These are phyloP conservation scores for Prorops nasuta DNA, from an alignment of 1,140 invertebrate genomes.

Conservation along the genomic window DNA sequence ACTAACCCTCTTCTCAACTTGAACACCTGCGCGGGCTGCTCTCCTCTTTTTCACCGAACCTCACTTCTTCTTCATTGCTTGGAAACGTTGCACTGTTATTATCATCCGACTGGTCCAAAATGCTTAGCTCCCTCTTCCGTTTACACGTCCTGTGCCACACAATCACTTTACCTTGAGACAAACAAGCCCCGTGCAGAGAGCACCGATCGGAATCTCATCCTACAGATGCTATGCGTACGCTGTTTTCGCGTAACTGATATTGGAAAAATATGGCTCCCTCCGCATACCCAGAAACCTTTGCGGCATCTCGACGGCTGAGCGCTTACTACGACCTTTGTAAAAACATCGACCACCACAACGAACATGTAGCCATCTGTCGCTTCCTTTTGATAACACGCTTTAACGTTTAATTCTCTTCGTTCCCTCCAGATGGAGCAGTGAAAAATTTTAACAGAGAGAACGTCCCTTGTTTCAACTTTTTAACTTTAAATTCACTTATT, in stretches of 20 bases:
- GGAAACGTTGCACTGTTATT: neutral
- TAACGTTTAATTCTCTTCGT: no score
- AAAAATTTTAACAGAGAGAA: no score
- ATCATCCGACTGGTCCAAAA: no score
- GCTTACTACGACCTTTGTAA: slow-evolving; percentile 30
- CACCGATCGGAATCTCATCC: slow-evolving; percentile 17
- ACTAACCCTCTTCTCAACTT: slow-evolving; percentile 34
- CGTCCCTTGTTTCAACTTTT: no score
- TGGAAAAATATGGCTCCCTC: slow-evolving; percentile 53
- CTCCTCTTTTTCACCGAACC: slow-evolving; percentile 20
- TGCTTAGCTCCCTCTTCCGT: neutral
- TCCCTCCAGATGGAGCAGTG: no score
- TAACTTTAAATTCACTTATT: no score
- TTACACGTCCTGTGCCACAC: neutral
- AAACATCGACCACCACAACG: slow-evolving; percentile 29
- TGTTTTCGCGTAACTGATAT: slow-evolving; percentile 51
- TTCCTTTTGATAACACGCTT: neutral
- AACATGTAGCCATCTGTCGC: slow-evolving; percentile 25
- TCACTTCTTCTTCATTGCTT: slow-evolving; percentile 19
- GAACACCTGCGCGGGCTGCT: slow-evolving; percentile 38
- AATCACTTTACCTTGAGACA: neutral
- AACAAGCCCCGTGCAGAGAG: no score
- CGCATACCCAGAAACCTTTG: slow-evolving; percentile 50
- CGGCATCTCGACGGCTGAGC: slow-evolving; percentile 38
- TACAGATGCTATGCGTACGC: slow-evolving; percentile 35